Evolutionary conservation across 2,113 vertebrate genomes (phyloP).

Genomic region (Salvelinus sp.): DNA sequence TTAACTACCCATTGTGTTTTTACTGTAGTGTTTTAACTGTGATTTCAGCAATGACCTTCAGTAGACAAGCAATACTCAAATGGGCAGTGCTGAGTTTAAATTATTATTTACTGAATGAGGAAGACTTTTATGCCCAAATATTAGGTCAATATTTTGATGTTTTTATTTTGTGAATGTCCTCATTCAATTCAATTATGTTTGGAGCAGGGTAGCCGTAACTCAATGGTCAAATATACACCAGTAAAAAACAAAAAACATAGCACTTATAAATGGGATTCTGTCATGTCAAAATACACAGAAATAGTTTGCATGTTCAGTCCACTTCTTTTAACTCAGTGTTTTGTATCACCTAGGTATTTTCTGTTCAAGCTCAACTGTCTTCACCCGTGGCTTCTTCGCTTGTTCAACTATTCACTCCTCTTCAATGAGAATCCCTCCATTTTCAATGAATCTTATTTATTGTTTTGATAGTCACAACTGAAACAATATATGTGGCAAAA

Average conservation of each 20-base stretch:
- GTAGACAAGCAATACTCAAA: too few species aligned
- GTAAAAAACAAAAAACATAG: conserved; percentile 23
- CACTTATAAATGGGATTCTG: conserved; percentile 47
- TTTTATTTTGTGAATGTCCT: too few species aligned
- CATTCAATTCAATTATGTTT: too few species aligned
- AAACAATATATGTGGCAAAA: background rate
- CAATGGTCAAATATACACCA: too few species aligned
- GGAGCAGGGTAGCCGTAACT: too few species aligned
- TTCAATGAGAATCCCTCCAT: too few species aligned
- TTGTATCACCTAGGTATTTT: background rate
- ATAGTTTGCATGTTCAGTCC: conserved; percentile 52
- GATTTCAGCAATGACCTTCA: conserved; percentile 21
- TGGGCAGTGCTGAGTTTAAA: too few species aligned
- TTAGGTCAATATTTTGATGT: too few species aligned
- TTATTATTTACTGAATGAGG: too few species aligned
- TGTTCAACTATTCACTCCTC: background rate
- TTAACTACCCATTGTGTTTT: conserved; percentile 14
- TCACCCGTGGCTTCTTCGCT: too few species aligned
- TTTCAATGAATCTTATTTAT: background rate
- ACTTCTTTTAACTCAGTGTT: conserved; percentile 21
- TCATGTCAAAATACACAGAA: conserved; percentile 52
- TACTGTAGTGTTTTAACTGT: conserved; percentile 75
- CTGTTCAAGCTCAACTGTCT: background rate
- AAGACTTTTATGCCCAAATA: too few species aligned
- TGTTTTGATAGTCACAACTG: conserved; percentile 4